Conservation (phyloP, 1,140 invertebrate genomes). For the Triops longicaudatus region DNA sequence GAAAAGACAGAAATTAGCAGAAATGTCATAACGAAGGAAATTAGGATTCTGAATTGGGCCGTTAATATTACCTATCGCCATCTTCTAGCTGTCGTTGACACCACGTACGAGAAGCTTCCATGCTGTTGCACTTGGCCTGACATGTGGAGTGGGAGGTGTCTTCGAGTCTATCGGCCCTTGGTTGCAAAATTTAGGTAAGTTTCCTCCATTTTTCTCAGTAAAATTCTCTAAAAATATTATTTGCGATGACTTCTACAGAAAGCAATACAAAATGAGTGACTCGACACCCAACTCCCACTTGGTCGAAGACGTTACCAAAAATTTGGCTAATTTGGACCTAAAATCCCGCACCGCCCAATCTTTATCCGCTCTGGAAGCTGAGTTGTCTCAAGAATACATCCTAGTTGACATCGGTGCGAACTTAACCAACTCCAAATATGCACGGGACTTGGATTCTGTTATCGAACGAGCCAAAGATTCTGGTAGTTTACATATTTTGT, state of each 20-base stretch:
- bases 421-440: constrained; percentile 89
- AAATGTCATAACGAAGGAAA: too few relatives aligned
- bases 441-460: constrained; percentile 83
- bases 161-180: not conserved
- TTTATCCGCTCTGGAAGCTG: constrained; percentile 21
- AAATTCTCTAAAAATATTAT: not conserved
- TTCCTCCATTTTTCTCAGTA: not conserved
- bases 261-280: constrained; percentile 4
- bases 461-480: constrained; percentile 84
- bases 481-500: constrained; percentile 46
- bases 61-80: too few relatives aligned
- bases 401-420: constrained; percentile 89
- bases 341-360: not conserved
- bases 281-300: not conserved
- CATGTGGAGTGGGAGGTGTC: constrained; percentile 4
- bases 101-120: not conserved
- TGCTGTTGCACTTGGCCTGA: not conserved
- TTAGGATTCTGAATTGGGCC: too few relatives aligned
- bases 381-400: constrained; percentile 61
- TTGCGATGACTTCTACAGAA: not conserved
- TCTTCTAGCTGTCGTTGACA: too few relatives aligned
- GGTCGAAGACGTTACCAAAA: not conserved
- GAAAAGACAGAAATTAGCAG: too few relatives aligned
- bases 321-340: not conserved
- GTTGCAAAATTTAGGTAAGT: constrained; percentile 12